Evolutionary conservation across 2,797 vertebrate genomes (phyloP).

Genomic region (Halcyon smyrnensis): DNA sequence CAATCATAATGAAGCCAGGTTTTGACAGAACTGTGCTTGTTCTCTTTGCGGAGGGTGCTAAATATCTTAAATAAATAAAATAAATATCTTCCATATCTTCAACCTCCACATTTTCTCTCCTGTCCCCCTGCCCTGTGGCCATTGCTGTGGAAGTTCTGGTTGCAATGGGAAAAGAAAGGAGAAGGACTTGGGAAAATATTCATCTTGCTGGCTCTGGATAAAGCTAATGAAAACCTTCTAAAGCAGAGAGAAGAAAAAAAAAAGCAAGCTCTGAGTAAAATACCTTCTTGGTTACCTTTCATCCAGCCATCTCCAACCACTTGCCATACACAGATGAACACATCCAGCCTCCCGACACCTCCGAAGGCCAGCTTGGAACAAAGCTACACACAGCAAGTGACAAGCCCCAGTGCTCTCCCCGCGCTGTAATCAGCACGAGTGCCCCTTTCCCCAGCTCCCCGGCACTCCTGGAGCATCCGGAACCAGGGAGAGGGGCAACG

Average conservation of each 20-base stretch:
- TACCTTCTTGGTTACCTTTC: neutral
- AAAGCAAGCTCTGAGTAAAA: neutral
- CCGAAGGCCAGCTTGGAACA: neutral
- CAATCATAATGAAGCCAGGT: fast-evolving
- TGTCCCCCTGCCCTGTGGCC: neutral
- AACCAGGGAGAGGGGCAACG: neutral
- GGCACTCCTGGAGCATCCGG: neutral
- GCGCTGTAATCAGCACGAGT: neutral
- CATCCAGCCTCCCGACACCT: neutral
- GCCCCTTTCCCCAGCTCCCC: neutral
- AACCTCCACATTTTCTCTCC: neutral
- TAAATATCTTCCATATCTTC: neutral
- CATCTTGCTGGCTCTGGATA: neutral
- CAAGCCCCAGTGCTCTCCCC: neutral
- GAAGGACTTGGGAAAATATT: neutral
- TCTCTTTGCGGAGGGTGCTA: neutral
- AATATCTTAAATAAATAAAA: neutral
- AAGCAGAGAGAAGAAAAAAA: neutral
- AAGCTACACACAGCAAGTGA: neutral
- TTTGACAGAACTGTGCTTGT: neutral
- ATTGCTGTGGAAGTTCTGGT: neutral
- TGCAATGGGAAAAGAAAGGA: neutral
- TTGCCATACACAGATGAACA: neutral
- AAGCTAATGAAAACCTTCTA: neutral
- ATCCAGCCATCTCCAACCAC: neutral